Base-by-base conservation (phyloP, 2,797 vertebrate genomes). In the Acanthopagrus latus region DNA sequence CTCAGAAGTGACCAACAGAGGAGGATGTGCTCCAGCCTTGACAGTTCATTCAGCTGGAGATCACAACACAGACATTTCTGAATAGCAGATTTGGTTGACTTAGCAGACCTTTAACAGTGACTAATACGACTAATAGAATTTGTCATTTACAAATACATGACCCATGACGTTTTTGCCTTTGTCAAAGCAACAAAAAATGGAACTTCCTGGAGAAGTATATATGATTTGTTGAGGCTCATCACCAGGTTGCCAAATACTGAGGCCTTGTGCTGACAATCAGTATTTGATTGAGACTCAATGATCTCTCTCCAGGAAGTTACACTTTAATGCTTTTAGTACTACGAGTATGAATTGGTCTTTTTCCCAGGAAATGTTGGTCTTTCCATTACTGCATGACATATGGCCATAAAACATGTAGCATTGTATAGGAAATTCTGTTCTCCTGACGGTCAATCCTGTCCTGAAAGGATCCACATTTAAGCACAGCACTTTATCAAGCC, bases 1-100 rank as follows among this genome's bases (percentile, higher is more conserved):
- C 20, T 54, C 41, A 47, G 0, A 18, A 67, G 4, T 71, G 44
- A 62, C 88, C 90, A 84, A 48, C 58, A 90, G 91, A 80, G 85
- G 89, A 41, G 75, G 83, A 57, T 46, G 21, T 76, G 25, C 50
- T 57, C 78, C 56, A 76, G 11, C 64, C 54, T 29, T 60, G 33
- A 7, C 20, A 29, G 17, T 7, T 8, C 1, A 55, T 47, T 11
- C 20, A 72, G 7, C 23, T 8, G 10, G 20, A 64, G 20, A 7
- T 12, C 3, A 52, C 17, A 47, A 54, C 48, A 27, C 25, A 14
- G 8, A 18, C 14, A 7, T 16, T 41, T 68, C 38, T 25, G 2
- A 60, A n/a, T 43, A 9, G 46, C 29, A 16, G 25, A 14, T 51
- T 7, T 23, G 21, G 18, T 17, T 20, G 43, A n/a, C 43, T 57